Evolutionary conservation across 2,113 vertebrate species (phyloP), one percentile per base, ranked within the genome.

Genomic region (Blennius ocellaris): DNA sequence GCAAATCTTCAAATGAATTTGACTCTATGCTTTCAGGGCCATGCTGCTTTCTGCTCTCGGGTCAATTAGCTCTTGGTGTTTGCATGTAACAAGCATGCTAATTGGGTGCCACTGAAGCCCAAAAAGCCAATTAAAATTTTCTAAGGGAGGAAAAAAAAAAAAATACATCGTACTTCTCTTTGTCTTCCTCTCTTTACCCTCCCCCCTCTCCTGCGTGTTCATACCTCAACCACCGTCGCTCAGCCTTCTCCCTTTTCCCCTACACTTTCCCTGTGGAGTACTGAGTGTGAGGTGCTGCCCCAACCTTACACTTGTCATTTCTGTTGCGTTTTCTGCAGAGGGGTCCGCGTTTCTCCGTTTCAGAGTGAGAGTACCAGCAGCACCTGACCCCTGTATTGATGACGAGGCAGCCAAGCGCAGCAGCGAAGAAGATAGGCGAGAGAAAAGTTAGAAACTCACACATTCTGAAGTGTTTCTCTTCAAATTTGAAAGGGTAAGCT

Each of bases 81-180:
- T 38, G 40, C 81, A 76, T 87, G 87, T 89, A 92, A 92, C 90
- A 82, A 76, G 69, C 75, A 86, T 89, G 82, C 87, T 93, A 92
- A 93, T 92, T 90, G 88, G 87, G 60, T 78, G 66, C 79, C 71
- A 82, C 69, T 81, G 73, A 87, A 83, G 82, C 80, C 87, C 69
- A 76, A 87, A 30, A 92, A 90, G 86, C 91, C 89, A 90, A 92
- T 93, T 91, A 89, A 85, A 86, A 80, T 55, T 44, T 63, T 76
- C 48, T 48, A 30, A 30, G 21, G 21, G 21, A 10, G 37, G 7
- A 62, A 69, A 82, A 61, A 63, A 73, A 8, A 43, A 30, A 69
- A 75, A 76, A 76, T 69, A 43, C 14, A 79, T 67, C 14, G 44
- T 62, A 56, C 58, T 49, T 56, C 43, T 75, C 64, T 88, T 81